phyloP scores from a whole-genome alignment of 1,140 invertebrate genomes.

The Formica exsecta region DNA sequence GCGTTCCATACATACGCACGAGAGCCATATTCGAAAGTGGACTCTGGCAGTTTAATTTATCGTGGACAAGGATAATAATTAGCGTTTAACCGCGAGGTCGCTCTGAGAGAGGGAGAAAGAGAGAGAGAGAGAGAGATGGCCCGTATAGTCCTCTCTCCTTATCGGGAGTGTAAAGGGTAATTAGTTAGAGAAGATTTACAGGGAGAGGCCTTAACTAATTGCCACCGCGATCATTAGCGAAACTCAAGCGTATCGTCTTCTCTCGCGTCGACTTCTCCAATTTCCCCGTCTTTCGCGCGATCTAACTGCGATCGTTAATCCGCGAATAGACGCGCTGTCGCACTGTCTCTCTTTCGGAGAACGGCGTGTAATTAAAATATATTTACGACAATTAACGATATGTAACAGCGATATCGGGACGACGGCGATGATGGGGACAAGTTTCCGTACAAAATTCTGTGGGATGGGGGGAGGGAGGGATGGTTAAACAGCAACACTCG shows the following conservation, averaged over 20 bases:
- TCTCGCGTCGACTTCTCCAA: conserved; percentile 1
- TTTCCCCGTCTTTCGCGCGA: conserved; percentile 13
- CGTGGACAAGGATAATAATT: conserved; percentile 81
- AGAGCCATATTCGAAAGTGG: conserved; percentile 63
- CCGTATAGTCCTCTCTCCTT: conserved; percentile 77
- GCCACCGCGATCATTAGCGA: conserved; percentile 78
- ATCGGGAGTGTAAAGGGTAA: conserved; percentile 79
- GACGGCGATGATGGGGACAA: neutral
- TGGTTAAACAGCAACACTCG: neutral
- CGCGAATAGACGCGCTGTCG: neutral
- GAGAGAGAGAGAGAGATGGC: neutral
- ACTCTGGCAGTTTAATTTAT: conserved; percentile 80
- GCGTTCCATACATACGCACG: conserved; percentile 44
- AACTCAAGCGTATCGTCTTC: conserved; percentile 71
- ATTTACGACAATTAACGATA: neutral
- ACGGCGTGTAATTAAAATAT: neutral
- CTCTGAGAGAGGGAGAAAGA: conserved; percentile 24
- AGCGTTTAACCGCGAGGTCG: conserved; percentile 78
- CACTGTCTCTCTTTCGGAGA: neutral
- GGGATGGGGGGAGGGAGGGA: too few relatives aligned
- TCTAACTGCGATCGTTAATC: conserved; percentile 42
- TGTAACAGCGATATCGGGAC: neutral
- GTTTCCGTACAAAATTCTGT: neutral
- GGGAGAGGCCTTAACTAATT: conserved; percentile 79
- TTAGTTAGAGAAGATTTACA: conserved; percentile 82